These are phyloP conservation scores for Puffinus mauretanicus DNA, from an alignment of 2,113 vertebrate genomes.

Conservation along the genomic window DNA sequence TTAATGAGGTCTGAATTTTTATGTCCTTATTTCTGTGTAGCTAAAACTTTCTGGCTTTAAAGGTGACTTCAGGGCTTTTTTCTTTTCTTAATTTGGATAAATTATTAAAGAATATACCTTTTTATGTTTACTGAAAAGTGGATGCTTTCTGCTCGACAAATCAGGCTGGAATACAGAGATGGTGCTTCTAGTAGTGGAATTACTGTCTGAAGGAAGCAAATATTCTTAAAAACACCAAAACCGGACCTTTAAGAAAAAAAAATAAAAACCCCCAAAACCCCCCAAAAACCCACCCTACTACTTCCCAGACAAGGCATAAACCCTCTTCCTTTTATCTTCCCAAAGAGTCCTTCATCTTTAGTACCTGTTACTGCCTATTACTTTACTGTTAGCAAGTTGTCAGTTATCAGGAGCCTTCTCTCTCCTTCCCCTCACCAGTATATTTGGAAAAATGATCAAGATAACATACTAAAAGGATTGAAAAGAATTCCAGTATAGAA, in stretches of 20 bases:
- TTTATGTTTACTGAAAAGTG: neutral
- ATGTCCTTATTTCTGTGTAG: neutral
- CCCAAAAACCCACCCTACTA: neutral
- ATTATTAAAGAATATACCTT: neutral
- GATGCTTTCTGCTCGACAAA: neutral
- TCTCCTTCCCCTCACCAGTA: neutral
- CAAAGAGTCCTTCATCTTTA: neutral
- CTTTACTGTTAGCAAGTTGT: neutral
- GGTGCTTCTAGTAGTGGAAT: neutral
- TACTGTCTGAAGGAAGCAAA: neutral
- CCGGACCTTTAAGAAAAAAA: neutral
- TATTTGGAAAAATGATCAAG: neutral
- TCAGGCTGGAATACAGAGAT: neutral
- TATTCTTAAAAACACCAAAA: neutral
- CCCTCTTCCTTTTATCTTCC: neutral
- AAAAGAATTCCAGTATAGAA: neutral
- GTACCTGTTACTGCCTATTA: neutral
- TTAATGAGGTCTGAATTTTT: neutral
- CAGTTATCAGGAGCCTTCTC: neutral
- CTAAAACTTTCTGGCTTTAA: neutral
- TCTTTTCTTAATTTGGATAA: neutral
- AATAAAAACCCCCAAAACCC: accelerated
- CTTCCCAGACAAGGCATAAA: neutral
- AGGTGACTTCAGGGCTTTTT: neutral
- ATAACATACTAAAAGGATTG: neutral